Base-by-base conservation (phyloP, 2,888 invertebrate species). In the Homarus gammarus region DNA sequence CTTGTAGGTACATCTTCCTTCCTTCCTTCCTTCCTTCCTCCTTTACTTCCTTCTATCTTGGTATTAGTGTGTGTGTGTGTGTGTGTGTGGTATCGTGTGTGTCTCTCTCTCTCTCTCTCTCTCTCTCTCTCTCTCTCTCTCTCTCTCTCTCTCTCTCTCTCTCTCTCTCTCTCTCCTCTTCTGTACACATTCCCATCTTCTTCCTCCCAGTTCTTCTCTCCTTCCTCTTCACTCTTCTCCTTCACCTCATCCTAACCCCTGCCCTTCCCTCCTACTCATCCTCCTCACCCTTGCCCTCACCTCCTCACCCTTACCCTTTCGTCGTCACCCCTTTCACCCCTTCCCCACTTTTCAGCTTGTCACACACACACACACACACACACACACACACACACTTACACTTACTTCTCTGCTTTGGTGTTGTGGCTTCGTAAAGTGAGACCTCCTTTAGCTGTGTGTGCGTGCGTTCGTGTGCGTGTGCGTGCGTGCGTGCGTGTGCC, bases 331-430 rank as follows among this genome's bases (percentile, higher is more conserved):
- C 75, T n/a, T n/a, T n/a, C 38, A 1, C 75, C 15, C 36, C 75
- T 2, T 6, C 15, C 36, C 22, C 73, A 3, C 36, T 8, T 22
- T 31, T 10, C 68, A 68, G 8, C 5, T 18, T 10, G 3, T 10
- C 68, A 68, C 68, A 68, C 18, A 68, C 68, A 68, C 68, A 68
- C 68, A 68, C 68, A 68, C 68, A 68, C 68, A 68, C 68, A 68
- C 18, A 68, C 68, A 68, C 68, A 68, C 68, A 68, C 68, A 68
- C 68, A 68, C 68, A 68, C 68, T 68, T 68, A 68, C 68, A 68
- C 68, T 68, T 75, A 36, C 40, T 15, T 1, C 40, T 18, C 44
- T 38, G 33, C 2, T 8, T 18, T 27, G 27, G 18, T 70, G 44
- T 44, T 44, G 12, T 44, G 44, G 44, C 44, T 44, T 12, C 6